Base-by-base conservation (phyloP, 2,113 vertebrate genomes). In the Mustela lutreola region DNA sequence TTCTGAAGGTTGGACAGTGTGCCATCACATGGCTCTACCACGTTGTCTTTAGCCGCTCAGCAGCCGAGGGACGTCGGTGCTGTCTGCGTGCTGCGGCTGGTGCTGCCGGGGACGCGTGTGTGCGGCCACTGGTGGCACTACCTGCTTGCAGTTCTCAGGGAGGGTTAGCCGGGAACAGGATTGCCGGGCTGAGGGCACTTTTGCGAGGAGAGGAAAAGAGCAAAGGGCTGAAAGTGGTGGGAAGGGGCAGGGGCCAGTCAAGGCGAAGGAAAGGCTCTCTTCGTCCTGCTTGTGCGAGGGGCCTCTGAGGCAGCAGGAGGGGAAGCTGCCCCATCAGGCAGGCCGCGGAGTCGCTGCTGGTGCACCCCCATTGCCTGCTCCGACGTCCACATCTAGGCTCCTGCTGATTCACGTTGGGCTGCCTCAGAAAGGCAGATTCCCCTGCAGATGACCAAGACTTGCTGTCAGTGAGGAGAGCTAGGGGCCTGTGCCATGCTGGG, bases 361-460 rank as follows among this genome's bases (percentile, higher is more conserved):
- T 22, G 8, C 58, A 50, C 63, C 42, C 53, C 53, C 11, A 4
- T 18, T 65, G 28, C 42, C 63, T 83, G 26, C 82, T 79, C 48
- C 2, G 63, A 71, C 58, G 65, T 53, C 60, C 39, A 82, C 82
- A 8, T 67, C 91, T 97, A 90, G 42, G 75, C 63, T 94, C 39
- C 3, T 53, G 62, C 50, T 33, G 10, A 0, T 78, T 93, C 65
- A 92, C 88, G 71, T 60, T 21, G 39, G 75, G 45, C 71, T 91
- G 6, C 88, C 89, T 89, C 63, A 31, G 22, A 90, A 96, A 78
- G 89, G 45, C 91, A 89, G 26, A 48, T 88, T 81, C 62, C 95
- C 76, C 88, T 89, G 50, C 67, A n/a, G 31, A 39, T 28, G 45
- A 73, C 88, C 76, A 58, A 81, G 84, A 87, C 65, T 67, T 48